A percentile compares a stretch with the other conserved stretches of the same genome.
Conservation (phyloP, 2,797 vertebrate species). For the Ataeniobius toweri region DNA sequence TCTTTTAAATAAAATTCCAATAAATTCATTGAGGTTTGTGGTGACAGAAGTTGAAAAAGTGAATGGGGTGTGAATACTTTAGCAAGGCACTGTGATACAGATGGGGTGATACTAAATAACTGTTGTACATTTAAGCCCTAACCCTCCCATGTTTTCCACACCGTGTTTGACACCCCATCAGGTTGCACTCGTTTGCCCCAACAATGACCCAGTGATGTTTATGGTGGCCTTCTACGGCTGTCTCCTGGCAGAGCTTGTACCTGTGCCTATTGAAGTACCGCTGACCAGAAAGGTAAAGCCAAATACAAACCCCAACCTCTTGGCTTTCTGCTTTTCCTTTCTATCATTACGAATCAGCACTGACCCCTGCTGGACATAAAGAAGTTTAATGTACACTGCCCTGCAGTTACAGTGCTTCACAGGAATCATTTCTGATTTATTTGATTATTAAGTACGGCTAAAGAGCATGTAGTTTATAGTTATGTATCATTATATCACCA, state of each 20-base stretch:
- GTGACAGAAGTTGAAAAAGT: neutral
- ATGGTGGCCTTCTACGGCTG: conserved; percentile 98
- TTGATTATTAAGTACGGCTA: conserved; percentile 3
- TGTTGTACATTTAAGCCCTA: neutral
- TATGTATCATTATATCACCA: neutral
- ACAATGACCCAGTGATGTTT: conserved; percentile 96
- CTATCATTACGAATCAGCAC: conserved; percentile 17
- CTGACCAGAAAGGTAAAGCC: conserved; percentile 91
- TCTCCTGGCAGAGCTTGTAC: conserved; percentile 93
- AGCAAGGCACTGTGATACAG: neutral
- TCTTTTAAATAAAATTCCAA: neutral
- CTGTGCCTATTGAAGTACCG: conserved; percentile 95
- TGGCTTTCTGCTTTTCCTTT: conserved; percentile 2
- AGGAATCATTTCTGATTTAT: neutral
- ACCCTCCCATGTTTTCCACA: neutral
- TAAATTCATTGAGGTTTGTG: neutral
- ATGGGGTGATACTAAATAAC: neutral
- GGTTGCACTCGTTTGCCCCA: conserved; percentile 97
- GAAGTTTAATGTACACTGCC: neutral
- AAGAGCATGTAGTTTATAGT: conserved; percentile 3
- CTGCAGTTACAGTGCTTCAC: neutral
- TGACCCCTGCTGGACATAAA: conserved; percentile 68
- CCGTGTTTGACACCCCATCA: conserved; percentile 49
- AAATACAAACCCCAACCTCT: conserved; percentile 1
- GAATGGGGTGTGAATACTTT: neutral